Evolutionary conservation across 2,888 invertebrate species (phyloP).

Genomic region (Perithous albicinctus): DNA sequence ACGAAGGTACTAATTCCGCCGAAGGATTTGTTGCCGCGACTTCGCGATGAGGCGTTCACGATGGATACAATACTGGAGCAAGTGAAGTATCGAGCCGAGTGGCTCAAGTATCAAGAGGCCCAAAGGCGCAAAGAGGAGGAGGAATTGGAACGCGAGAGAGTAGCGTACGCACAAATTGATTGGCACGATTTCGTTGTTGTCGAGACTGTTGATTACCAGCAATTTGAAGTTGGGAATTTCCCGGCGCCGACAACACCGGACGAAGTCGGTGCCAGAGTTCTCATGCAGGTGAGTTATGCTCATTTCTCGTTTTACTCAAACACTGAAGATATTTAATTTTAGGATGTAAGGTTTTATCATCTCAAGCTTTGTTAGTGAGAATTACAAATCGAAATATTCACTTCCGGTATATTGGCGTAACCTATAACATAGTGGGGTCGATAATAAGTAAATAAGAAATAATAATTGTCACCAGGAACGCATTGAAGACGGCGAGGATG

Average conservation of each 20-base stretch:
- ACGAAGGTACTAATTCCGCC: conserved; percentile 98
- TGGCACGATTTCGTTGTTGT: conserved; percentile 99
- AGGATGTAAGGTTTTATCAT: no score
- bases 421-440: no score
- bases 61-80: conserved; percentile 91
- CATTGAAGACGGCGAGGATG: conserved; percentile 92
- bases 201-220: conserved; percentile 99
- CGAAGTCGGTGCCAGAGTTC: conserved; percentile 97
- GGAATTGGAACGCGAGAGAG: conserved; percentile 96
- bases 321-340: no score
- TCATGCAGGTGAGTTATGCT: conserved; percentile 89
- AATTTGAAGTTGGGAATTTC: conserved; percentile 97
- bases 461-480: conserved; percentile 86
- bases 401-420: no score
- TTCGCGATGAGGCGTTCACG: conserved; percentile 91
- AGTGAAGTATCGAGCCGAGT: conserved; percentile 97
- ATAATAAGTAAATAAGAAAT: not conserved
- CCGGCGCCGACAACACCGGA: conserved; percentile 99
- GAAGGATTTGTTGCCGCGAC: conserved; percentile 93
- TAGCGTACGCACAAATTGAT: conserved; percentile 98
- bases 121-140: conserved; percentile 97
- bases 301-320: not conserved
- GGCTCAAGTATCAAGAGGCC: conserved; percentile 97
- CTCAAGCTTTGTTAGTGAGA: no score
- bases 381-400: no score